These are phyloP conservation scores for Aricia artaxerxes DNA, from an alignment of 2,888 invertebrate genomes.

Conservation along the genomic window DNA sequence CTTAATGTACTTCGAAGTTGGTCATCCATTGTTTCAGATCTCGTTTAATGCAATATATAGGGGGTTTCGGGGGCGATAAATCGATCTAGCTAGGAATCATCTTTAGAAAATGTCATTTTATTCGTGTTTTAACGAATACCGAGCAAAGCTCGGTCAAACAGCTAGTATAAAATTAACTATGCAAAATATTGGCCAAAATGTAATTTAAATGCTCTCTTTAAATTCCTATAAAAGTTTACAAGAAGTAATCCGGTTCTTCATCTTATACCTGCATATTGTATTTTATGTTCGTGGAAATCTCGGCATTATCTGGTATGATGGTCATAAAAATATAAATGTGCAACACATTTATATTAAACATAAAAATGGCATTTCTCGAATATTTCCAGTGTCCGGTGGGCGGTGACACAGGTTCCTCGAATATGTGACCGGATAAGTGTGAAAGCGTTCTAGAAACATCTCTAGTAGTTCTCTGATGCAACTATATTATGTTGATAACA, in stretches of 20 bases:
- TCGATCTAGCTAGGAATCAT: too few species aligned
- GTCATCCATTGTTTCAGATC: conserved; percentile 9
- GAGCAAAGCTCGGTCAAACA: too few species aligned
- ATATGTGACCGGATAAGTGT: neutral
- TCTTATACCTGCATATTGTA: neutral
- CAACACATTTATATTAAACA: neutral
- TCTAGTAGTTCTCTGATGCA: neutral
- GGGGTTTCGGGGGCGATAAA: too few species aligned
- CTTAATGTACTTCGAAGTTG: neutral
- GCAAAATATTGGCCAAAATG: neutral
- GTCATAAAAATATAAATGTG: neutral
- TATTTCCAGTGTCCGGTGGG: neutral
- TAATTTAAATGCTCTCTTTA: neutral
- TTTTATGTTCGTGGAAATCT: too few species aligned
- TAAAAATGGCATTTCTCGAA: neutral
- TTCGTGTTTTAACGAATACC: too few species aligned
- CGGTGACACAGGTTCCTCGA: neutral
- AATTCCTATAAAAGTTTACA: neutral
- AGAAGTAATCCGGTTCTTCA: neutral
- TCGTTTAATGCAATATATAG: neutral
- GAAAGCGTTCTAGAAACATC: neutral
- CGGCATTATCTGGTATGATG: neutral
- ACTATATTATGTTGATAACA: neutral
- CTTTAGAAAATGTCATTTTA: too few species aligned
- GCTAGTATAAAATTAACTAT: neutral